Evolutionary conservation across 2,113 vertebrate species (phyloP), one percentile per base, ranked within the genome.

Genomic region (Colaptes auratus): DNA sequence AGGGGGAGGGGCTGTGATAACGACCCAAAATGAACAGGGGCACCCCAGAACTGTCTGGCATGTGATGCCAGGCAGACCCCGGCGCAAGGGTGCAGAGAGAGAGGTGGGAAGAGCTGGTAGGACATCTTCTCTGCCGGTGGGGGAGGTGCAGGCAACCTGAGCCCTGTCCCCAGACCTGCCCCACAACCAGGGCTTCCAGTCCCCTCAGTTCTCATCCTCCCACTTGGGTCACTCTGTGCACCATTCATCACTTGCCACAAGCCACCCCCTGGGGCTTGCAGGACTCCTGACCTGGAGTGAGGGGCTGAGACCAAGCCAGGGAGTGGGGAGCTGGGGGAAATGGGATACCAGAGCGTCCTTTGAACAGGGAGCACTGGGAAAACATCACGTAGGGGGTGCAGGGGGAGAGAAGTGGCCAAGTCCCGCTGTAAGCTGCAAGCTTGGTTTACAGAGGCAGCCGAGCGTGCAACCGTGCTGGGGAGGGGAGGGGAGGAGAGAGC

Each of bases 201-300:
- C 19, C 27, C 36, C 31, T 85, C 86, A 79, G 59, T 66, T 72
- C 63, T 76, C 79, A 55, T 63, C 79, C 61, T 83, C 61, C 36
- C 0, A 0, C n/a, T 60, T 4, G 42, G n/a, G 60, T 73, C 83
- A 76, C 19, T 3, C 16, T 4, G 2, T 0, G 1, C 48, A 36
- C 5, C 58, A 6, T 19, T 3, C 2, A 0, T 25, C 0, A 0
- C 31, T 52, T n/a, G n/a, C n/a, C n/a, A n/a, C n/a, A n/a, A n/a
- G 69, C 31, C 1, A 4, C 59, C 20, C 21, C 0, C 1, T 3
- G 35, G 28, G 56, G 61, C 50, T 10, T 0, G 20, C 2, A 3
- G 30, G 42, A 36, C 4, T 0, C 19, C 53, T 11, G 2, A 48
- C 24, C 9, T 0, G 0, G 19, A 55, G 21, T 0, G 3, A 48